A percentile compares a stretch with the other conserved stretches of the same genome.
Evolutionary conservation across 2,888 invertebrate genomes (phyloP).

Genomic region (Acanthosoma haemorrhoidale): DNA sequence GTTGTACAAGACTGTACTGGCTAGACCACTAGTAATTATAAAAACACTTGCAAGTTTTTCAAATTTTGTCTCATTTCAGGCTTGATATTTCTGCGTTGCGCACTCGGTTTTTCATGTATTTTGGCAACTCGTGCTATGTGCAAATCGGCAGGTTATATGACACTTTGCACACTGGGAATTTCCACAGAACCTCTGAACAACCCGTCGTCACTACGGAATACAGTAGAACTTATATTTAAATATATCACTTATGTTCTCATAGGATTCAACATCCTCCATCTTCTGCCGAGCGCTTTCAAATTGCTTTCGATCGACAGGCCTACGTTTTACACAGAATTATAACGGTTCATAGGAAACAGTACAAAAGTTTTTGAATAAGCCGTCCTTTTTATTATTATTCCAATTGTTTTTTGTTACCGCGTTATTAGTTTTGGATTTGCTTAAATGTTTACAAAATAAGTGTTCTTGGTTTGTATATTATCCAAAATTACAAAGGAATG

Average conservation of each 20-base stretch:
- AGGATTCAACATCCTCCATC: constrained; percentile 70
- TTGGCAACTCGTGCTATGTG: constrained; percentile 61
- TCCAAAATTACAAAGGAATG: too few relatives aligned
- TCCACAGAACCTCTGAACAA: constrained; percentile 56
- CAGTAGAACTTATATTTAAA: constrained; percentile 77
- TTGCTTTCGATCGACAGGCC: constrained; percentile 71
- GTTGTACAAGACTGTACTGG: too few relatives aligned
- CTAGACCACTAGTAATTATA: too few relatives aligned
- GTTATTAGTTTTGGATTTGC: background rate
- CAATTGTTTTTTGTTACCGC: background rate
- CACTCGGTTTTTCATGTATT: constrained; percentile 70
- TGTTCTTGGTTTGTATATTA: too few relatives aligned
- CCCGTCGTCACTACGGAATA: constrained; percentile 48
- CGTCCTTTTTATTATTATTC: background rate
- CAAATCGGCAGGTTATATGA: constrained; percentile 64
- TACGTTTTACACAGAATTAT: constrained; percentile 81
- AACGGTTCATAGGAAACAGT: constrained; percentile 43
- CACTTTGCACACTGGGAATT: constrained; percentile 58
- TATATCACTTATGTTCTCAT: constrained; percentile 75
- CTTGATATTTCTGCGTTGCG: constrained; percentile 57
- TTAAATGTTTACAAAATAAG: background rate
- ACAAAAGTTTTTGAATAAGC: too few relatives aligned
- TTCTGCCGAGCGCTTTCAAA: constrained; percentile 72
- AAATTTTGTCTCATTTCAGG: constrained; percentile 38
- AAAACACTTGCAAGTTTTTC: too few relatives aligned